Evolutionary conservation across 2,797 vertebrate species (phyloP).

Genomic region (Hoplostethus mediterraneus): DNA sequence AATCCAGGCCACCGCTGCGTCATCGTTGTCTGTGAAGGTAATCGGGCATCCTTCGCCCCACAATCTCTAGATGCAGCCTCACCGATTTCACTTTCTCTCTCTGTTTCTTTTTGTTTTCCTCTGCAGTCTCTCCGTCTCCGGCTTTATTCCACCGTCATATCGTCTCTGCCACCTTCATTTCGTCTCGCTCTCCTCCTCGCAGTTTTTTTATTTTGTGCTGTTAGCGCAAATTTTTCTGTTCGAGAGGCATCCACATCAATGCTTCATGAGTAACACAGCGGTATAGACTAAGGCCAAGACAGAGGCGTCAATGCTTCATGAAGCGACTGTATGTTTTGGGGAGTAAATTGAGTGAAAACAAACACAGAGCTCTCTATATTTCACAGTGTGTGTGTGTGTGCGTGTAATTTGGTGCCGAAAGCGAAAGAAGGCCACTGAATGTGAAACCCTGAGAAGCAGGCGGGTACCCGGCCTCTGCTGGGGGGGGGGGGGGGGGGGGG

Average conservation of each 20-base stretch:
- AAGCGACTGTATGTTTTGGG: constrained; percentile 22
- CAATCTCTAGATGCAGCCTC: neutral
- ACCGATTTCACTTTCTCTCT: neutral
- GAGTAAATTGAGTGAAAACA: neutral
- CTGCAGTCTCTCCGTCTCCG: neutral
- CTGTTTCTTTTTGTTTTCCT: constrained; percentile 1
- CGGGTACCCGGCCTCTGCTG: neutral
- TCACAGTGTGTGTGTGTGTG: constrained; percentile 2
- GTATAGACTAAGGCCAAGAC: constrained; percentile 1
- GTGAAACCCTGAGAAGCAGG: constrained; percentile 19
- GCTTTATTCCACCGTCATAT: neutral
- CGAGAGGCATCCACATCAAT: neutral
- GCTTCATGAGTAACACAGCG: neutral
- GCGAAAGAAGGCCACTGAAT: neutral
- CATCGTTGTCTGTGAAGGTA: constrained; percentile 37
- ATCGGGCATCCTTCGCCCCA: constrained; percentile 7
- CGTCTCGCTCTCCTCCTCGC: neutral
- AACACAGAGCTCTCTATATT: neutral
- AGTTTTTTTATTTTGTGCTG: constrained; percentile 20
- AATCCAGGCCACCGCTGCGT: constrained; percentile 40
- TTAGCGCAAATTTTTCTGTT: neutral
- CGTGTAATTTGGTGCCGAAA: neutral
- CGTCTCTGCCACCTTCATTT: neutral
- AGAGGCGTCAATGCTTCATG: constrained; percentile 43
- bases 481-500: too few relatives aligned